Evolutionary conservation across 2,888 invertebrate genomes (phyloP), one percentile per base, ranked within the genome.

Genomic region (Leistus spinibarbis): DNA sequence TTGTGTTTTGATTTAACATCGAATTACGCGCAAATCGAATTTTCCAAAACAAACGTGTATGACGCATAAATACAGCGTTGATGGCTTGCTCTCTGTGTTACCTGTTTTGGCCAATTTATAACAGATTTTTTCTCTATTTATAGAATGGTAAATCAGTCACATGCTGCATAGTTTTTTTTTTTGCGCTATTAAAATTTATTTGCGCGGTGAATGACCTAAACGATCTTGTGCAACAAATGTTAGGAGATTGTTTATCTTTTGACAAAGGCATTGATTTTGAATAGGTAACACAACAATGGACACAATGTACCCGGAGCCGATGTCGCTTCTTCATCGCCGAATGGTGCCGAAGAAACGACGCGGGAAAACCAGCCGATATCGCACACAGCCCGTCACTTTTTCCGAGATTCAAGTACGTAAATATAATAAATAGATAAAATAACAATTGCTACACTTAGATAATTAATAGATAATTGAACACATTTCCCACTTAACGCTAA

Each of bases 331-430:
- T 79, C 89, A 88, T 82, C 86, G 88, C 80, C 86, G 85, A 82
- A 89, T 87, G 79, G 90, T 85, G 79, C 88, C 88, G 72, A 88
- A 89, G 80, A 88, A 88, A 79, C 85, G 88, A 80, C 86, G 87
- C 78, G 87, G 84, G 77, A 86, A 81, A 78, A 84, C 86, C 78
- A 87, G 78, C 79, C 85, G 92, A 64, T 91, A 89, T 81, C 88
- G 91, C 79, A 92, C 93, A 53, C 90, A 91, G 83, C 92, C 93
- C 1, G 90, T 93, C 78, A 93, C 93, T 62, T 93, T 93, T 84
- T 91, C 92, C 56, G 93, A 93, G 86, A 93, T 93, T 79, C 90
- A 91, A 88, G 91, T 90, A 81, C 68, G 67, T 66, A 62, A 3
- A 4, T 20, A 62, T 13, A n/a, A n/a, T n/a, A n/a, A n/a, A n/a